phyloP scores from a whole-genome alignment of 2,797 vertebrate genomes.

The Dallia pectoralis region DNA sequence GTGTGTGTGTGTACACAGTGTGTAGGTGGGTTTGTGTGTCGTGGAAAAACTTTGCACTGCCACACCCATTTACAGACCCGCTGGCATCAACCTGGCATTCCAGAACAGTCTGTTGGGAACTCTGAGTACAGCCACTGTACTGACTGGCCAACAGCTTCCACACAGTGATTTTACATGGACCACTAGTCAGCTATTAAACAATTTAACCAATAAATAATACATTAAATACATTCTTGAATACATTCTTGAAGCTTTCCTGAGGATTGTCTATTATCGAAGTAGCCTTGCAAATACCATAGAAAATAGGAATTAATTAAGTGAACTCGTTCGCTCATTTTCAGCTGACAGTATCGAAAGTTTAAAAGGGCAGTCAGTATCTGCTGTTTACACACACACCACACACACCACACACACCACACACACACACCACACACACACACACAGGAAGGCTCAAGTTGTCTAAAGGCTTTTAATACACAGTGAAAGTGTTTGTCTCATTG shows the following conservation, averaged over 20 bases:
- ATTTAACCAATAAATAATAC: no score
- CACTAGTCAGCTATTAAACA: no score
- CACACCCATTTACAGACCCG: conserved; percentile 24
- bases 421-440: conserved; percentile 12
- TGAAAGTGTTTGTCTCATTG: neutral
- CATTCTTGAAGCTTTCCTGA: no score
- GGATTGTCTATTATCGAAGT: no score
- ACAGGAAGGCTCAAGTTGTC: neutral
- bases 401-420: neutral
- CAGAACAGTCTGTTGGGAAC: neutral
- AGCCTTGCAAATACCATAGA: no score
- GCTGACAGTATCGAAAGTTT: neutral
- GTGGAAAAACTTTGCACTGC: neutral
- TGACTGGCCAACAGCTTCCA: neutral
- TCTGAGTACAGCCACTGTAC: neutral
- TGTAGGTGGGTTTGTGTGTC: neutral
- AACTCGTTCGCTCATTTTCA: neutral
- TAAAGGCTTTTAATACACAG: neutral
- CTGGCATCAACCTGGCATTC: neutral
- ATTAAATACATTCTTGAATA: no score
- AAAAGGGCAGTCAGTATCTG: neutral
- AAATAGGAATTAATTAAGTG: neutral
- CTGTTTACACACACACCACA: neutral
- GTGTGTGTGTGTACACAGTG: neutral
- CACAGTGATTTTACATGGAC: no score